Percentiles rank a stretch among this genome's conserved stretches.
Evolutionary conservation across 2,797 vertebrate genomes (phyloP).

Genomic region (Danio aesculapii): DNA sequence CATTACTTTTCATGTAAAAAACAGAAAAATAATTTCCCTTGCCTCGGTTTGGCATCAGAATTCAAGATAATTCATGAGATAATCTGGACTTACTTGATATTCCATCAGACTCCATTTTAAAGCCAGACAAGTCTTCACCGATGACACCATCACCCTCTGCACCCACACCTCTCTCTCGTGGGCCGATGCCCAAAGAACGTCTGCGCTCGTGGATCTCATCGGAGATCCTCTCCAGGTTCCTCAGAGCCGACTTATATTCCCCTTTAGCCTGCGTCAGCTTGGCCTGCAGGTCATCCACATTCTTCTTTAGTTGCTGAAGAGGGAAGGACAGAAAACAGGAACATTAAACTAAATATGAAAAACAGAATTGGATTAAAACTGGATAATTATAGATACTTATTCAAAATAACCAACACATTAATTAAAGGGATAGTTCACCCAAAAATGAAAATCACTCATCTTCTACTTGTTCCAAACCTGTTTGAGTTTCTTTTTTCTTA

Average conservation of each 20-base stretch:
- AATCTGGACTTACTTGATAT: slow-evolving; percentile 87
- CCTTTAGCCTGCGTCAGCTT: slow-evolving; percentile 89
- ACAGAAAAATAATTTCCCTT: neutral
- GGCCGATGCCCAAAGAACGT: slow-evolving; percentile 86
- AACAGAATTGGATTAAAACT: neutral
- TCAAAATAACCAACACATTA: neutral
- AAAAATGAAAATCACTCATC: too few relatives aligned
- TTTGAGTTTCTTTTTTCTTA: too few relatives aligned
- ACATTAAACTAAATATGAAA: neutral
- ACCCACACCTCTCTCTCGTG: slow-evolving; percentile 89
- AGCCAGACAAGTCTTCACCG: slow-evolving; percentile 78
- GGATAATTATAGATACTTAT: neutral
- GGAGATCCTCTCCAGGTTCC: slow-evolving; percentile 95
- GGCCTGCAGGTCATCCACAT: slow-evolving; percentile 91
- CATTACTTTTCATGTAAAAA: too few relatives aligned
- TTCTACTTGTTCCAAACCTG: too few relatives aligned
- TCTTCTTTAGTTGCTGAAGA: slow-evolving; percentile 91
- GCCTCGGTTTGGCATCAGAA: neutral
- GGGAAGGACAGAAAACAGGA: neutral
- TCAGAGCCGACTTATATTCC: slow-evolving; percentile 91
- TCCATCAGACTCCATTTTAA: slow-evolving; percentile 85
- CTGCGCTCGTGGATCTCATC: slow-evolving; percentile 95
- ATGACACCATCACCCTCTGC: slow-evolving; percentile 83
- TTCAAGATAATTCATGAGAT: neutral
- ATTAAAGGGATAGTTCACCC: too few relatives aligned